Evolutionary conservation across 2,888 invertebrate genomes (phyloP), one percentile per base, ranked within the genome.

Genomic region (Trissolcus brochymenae): DNA sequence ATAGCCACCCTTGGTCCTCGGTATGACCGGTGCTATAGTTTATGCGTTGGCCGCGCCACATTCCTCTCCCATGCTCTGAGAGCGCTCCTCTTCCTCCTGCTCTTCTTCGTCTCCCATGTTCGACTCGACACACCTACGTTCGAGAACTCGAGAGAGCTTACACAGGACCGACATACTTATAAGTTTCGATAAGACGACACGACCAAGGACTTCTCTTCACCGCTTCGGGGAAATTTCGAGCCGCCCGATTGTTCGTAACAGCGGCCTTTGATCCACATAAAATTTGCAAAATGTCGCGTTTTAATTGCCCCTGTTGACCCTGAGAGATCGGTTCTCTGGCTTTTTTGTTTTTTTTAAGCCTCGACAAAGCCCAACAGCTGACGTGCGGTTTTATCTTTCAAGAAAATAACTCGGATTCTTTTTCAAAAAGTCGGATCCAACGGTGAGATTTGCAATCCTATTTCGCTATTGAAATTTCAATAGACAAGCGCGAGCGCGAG

Each of bases 41-140:
- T 85, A 86, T 87, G 87, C 87, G 86, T 87, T 85, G 85, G 85
- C 86, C 87, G 87, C 87, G 87, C 86, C 87, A 87, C 87, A 88
- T 87, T 88, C 87, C 86, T 86, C 87, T 87, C 87, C 86, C 87
- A 87, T 88, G 87, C 87, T 86, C 84, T 76, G 61, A 78, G 82
- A 84, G 84, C 84, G 81, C 81, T 83, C 84, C 82, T 83, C 83
- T 83, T 82, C 81, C 81, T 82, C 76, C 50, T 76, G 66, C 62
- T 72, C 73, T 67, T 77, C 77, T 77, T 77, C 76, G 67, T 67
- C 72, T 72, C 19, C 72, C 66, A 70, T 55, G 57, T 67, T 71
- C 71, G 71, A 62, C 72, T 62, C 71, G 65, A 72, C 76, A 77
- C 76, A 77, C 76, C 76, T 77, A 77, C 76, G 76, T 76, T 76